Base-by-base conservation (phyloP, 2,797 vertebrate species). In the Sebastes goodei region DNA sequence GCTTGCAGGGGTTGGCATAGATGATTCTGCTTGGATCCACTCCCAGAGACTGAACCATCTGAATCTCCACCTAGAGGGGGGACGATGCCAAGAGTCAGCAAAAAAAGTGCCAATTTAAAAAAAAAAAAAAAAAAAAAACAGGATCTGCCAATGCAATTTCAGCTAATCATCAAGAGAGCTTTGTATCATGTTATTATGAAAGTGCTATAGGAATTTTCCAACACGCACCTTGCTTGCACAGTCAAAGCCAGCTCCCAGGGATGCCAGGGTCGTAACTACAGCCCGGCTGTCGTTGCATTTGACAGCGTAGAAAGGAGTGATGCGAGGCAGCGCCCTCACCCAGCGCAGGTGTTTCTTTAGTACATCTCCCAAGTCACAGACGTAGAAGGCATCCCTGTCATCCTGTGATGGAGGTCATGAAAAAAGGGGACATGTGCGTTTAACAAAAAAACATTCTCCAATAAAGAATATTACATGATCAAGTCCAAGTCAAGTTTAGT, bases 1-100 rank as follows among this genome's bases (percentile, higher is more conserved):
- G 99, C 89, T 99, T 99, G 91, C 98, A 99, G 57, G 99, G 99
- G 90, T 99, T 99, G 84, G 99, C 99, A 88, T 99, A 99, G 94
- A 99, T 99, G 81, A 99, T 98, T 93, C 96, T 94, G 84, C 96
- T 95, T 4, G 98, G 95, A 75, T 97, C 94, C 10, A 99, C 98
- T 69, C 98, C 98, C 11, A 97, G 94, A 87, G 97, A 97, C 94
- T 99, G 98, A 17, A 99, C 96, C 84, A 99, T 84, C 68, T 99
- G 97, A 83, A 99, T 99, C 94, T 99, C 99, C 5, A 83, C 98
- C 99, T 99, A 90, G 27, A 83, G 55, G 56, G 42, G 60, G 4
- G 6, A 81, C n/a, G 61, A 81, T 25, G 30, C 14, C 11, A 72
- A 82, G 61, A 71, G 64, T 85, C 63, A 90, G 78, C 29, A 23